Percentiles rank a stretch among this genome's conserved stretches.
Conservation (phyloP, 2,113 vertebrate species). For the Candoia aspera region DNA sequence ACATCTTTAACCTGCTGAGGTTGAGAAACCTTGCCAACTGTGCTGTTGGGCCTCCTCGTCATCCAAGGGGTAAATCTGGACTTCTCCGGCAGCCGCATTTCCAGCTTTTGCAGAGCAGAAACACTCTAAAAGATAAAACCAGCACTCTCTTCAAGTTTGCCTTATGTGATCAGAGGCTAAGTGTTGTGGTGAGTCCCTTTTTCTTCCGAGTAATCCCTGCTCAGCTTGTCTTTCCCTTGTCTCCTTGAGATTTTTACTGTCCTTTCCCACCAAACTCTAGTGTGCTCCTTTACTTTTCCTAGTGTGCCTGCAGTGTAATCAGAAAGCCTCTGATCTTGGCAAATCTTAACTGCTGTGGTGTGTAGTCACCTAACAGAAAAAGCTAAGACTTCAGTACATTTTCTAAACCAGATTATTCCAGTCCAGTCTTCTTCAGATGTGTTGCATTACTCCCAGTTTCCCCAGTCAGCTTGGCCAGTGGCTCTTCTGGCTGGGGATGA, state of each 20-base stretch:
- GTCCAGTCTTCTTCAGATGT: not conserved
- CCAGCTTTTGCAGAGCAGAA: no score
- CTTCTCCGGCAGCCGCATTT: not conserved
- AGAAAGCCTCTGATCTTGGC: not conserved
- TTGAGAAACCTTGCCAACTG: not conserved
- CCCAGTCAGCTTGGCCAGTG: not conserved
- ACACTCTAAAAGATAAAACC: not conserved
- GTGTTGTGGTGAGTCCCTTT: conserved; percentile 12
- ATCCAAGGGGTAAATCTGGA: not conserved
- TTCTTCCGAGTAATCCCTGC: conserved; percentile 6
- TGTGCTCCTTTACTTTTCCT: conserved; percentile 49
- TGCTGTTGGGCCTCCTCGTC: not conserved
- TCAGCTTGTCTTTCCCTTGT: conserved; percentile 17
- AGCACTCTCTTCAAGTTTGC: rapidly evolving
- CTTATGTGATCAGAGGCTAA: not conserved
- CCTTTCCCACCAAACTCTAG: not conserved
- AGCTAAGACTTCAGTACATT: not conserved
- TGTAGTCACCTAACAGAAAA: not conserved
- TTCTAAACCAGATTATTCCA: not conserved
- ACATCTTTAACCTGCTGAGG: not conserved
- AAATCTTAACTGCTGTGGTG: not conserved
- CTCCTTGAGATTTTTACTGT: not conserved
- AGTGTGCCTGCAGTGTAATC: conserved; percentile 52
- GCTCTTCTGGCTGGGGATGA: not conserved
- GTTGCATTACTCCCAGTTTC: not conserved